Evolutionary conservation across 2,888 invertebrate species (phyloP), one percentile per base, ranked within the genome.

Genomic region (Lasioglossum calceatum): DNA sequence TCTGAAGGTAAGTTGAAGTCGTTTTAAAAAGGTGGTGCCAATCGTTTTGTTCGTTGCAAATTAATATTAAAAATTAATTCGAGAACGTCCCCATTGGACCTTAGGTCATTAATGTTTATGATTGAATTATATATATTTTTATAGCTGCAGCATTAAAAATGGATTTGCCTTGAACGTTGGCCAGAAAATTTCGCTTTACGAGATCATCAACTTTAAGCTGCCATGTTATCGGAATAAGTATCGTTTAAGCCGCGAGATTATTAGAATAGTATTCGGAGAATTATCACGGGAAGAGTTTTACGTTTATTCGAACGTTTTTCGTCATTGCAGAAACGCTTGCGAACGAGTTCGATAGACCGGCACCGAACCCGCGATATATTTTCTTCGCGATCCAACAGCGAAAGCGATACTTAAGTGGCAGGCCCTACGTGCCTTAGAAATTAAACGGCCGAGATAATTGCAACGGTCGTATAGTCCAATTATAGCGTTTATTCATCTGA

Each of bases 1-100:
- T 97, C 97, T 88, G 99, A 99, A 97, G 98, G 98, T 98, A 96
- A 96, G 96, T 75, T 12, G 12, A 12, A 27, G 27, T 58, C 4
- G 1, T 12, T 42, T 12, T 12, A 42, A 12, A 0, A 42, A 42
- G 42, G 39, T 36, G 36, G 4, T 36, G 36, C 36, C 36, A 36
- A 36, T 36, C 36, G 36, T 19, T 50, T 5, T 7, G 50, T 7
- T 19, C 23, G 8, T 2, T 23, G 23, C 7, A 23, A 23, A 50
- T 44, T 44, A 14, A 1, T 47, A 16, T 5, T 5, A 16, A 1
- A 16, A 47, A 47, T 47, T 47, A 19, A 47, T 47, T 47, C 16
- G 4, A 16, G 47, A 16, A 19, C 4, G 23, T 50, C 7, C 23
- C 54, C 23, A 23, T 23, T 23, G 54, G 23, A 23, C 8, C 23